Conservation (phyloP, 2,797 vertebrate species). For the Limosa lapponica region DNA sequence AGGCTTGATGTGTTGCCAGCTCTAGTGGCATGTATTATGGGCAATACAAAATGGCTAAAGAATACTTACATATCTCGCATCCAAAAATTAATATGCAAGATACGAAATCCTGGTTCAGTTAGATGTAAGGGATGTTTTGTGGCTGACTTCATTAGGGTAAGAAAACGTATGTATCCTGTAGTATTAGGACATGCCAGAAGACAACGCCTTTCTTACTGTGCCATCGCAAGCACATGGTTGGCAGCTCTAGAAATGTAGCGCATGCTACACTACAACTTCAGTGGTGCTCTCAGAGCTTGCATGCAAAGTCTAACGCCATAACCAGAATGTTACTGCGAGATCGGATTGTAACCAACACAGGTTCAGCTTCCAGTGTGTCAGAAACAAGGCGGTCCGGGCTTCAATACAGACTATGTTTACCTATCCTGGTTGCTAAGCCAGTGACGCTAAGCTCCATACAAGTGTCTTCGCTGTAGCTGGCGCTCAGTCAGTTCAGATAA, state of each 20-base stretch:
- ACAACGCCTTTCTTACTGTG: background rate
- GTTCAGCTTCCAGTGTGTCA: background rate
- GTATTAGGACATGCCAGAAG: background rate
- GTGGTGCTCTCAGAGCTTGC: background rate
- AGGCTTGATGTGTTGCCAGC: background rate
- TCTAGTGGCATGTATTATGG: background rate
- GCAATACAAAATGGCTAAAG: background rate
- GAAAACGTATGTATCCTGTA: background rate
- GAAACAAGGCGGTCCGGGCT: background rate
- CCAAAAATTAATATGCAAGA: background rate
- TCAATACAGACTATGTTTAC: accelerated
- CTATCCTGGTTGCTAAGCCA: background rate
- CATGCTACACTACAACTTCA: background rate
- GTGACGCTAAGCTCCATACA: background rate
- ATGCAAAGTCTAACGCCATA: background rate
- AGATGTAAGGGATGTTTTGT: background rate
- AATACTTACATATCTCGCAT: background rate
- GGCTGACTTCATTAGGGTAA: background rate
- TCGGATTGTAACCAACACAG: accelerated
- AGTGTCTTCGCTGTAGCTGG: background rate
- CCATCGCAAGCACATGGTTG: background rate
- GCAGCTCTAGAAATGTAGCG: background rate
- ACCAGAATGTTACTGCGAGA: background rate
- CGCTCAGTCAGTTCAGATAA: background rate
- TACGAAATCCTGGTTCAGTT: background rate